phyloP scores from a whole-genome alignment of 2,888 invertebrate species.

The Erynnis tages region DNA sequence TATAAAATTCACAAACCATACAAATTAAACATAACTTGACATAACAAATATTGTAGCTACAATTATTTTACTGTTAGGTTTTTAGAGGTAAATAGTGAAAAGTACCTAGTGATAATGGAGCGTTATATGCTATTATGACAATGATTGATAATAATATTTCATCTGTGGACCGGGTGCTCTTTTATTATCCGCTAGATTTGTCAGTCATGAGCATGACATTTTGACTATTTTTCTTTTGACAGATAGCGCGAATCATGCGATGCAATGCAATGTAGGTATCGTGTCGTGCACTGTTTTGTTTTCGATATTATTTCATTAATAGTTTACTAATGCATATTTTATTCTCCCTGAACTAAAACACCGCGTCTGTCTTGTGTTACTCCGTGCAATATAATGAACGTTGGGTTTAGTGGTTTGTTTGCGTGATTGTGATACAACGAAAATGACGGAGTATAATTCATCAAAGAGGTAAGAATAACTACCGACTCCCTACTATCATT shows the following conservation, averaged over 20 bases:
- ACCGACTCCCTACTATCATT: conserved; percentile 20
- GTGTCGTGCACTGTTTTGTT: conserved; percentile 30
- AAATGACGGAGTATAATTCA: conserved; percentile 77
- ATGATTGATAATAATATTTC: conserved; percentile 20
- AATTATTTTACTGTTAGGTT: too few species aligned
- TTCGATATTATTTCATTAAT: conserved; percentile 21
- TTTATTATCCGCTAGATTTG: background rate
- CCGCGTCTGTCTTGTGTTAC: conserved; percentile 10
- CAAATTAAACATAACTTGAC: too few species aligned
- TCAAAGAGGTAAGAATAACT: conserved; percentile 68
- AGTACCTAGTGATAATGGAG: background rate
- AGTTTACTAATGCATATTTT: conserved; percentile 29
- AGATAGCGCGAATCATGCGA: conserved; percentile 34
- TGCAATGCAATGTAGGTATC: conserved; percentile 35
- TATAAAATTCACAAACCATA: too few species aligned
- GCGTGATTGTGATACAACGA: conserved; percentile 48
- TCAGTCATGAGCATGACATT: background rate
- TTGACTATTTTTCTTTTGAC: too few species aligned
- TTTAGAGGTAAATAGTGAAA: too few species aligned
- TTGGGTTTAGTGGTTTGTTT: conserved; percentile 43
- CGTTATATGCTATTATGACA: conserved; percentile 31
- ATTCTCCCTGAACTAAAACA: conserved; percentile 38
- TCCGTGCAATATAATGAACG: conserved; percentile 48
- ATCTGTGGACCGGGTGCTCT: background rate
- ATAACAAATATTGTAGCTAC: too few species aligned